A percentile compares a stretch with the other conserved stretches of the same genome.
Evolutionary conservation across 2,797 vertebrate genomes (phyloP).

Genomic region (Rhabdomys pumilio): DNA sequence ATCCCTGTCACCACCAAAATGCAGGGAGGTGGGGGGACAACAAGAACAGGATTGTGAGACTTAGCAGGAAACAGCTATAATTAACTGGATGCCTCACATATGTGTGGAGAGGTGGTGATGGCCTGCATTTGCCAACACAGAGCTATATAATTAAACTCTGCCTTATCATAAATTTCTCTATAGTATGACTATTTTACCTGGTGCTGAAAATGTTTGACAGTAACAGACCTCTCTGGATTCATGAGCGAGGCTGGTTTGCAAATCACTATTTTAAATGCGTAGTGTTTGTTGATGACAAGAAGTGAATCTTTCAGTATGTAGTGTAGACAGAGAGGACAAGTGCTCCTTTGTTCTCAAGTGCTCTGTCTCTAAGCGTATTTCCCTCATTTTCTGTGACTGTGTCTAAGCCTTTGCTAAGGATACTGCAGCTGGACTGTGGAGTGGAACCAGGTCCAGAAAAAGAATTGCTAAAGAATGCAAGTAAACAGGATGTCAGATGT

Average conservation of each 20-base stretch:
- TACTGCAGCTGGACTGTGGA: slow-evolving; percentile 77
- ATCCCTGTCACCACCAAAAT: neutral
- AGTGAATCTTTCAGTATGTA: slow-evolving; percentile 49
- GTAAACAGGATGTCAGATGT: slow-evolving; percentile 87
- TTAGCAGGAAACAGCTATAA: slow-evolving; percentile 12
- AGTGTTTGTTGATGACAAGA: slow-evolving; percentile 68
- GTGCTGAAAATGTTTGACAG: slow-evolving; percentile 54
- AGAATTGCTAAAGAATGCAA: slow-evolving; percentile 84
- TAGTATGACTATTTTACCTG: slow-evolving; percentile 27
- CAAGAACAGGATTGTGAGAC: slow-evolving; percentile 40
- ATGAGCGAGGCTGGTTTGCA: neutral
- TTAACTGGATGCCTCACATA: neutral
- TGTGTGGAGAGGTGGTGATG: neutral
- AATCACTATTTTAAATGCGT: slow-evolving; percentile 61
- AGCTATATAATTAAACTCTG: neutral
- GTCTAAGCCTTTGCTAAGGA: slow-evolving; percentile 74
- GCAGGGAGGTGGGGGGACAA: neutral
- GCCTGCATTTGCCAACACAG: neutral
- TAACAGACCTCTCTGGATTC: slow-evolving; percentile 17
- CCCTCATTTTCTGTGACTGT: slow-evolving; percentile 39
- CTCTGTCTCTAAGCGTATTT: slow-evolving; percentile 74
- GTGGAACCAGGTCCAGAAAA: slow-evolving; percentile 83
- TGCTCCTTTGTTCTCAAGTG: slow-evolving; percentile 73
- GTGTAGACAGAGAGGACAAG: slow-evolving; percentile 68
- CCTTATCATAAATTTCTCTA: slow-evolving; percentile 41